Percentiles rank a stretch among this genome's conserved stretches.
Conservation (phyloP, 2,888 invertebrate genomes). For the Eristalis tenax region DNA sequence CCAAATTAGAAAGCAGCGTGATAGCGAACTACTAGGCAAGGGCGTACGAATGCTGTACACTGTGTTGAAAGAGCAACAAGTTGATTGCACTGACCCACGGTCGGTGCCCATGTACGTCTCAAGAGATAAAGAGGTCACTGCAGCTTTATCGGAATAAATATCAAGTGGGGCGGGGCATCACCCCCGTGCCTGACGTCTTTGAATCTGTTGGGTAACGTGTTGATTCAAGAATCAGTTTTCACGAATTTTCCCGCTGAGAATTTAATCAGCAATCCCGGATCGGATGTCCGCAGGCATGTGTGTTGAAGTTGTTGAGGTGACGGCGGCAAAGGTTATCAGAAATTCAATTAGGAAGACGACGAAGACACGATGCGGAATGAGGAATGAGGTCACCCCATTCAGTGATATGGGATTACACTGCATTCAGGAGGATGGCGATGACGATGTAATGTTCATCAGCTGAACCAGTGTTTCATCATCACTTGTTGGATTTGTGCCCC, state of each 20-base stretch:
- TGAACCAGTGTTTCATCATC: no score
- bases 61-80: no score
- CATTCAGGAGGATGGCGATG: no score
- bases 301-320: background rate
- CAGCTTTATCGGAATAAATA: background rate
- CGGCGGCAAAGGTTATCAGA: background rate
- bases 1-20: background rate
- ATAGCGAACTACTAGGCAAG: background rate
- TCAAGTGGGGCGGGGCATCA: background rate
- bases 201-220: background rate
- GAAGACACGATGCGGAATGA: background rate
- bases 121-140: background rate
- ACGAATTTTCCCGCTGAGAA: background rate
- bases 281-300: background rate
- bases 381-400: background rate
- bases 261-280: background rate
- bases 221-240: background rate
- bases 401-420: no score
- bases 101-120: background rate
- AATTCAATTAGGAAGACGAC: background rate
- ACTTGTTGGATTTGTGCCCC: no score
- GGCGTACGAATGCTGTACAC: background rate
- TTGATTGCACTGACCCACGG: no score
- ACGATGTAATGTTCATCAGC: no score
- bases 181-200: background rate